Percentiles rank a stretch among this genome's conserved stretches.
phyloP scores from a whole-genome alignment of 2,888 invertebrate genomes.

The Tillus elongatus region DNA sequence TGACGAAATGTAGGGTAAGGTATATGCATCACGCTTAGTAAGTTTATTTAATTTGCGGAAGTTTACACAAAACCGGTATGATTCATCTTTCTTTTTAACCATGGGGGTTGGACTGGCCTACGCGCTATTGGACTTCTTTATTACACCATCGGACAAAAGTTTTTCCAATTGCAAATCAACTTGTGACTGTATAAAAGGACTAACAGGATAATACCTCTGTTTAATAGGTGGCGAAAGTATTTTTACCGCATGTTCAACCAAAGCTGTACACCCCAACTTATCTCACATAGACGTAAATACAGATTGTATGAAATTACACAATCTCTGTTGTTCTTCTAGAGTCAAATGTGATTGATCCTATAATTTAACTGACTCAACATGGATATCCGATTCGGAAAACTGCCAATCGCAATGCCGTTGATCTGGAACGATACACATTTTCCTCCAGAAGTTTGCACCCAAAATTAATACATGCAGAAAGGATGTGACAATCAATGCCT shows the following conservation, averaged over 20 bases:
- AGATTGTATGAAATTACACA: constrained; percentile 3
- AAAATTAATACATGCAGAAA: constrained; percentile 6
- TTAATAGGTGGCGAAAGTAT: constrained; percentile 10
- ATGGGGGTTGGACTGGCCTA: constrained; percentile 10
- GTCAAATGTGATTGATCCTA: constrained; percentile 2
- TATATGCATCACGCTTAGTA: neutral
- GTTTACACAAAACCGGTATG: constrained; percentile 10
- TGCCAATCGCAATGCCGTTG: neutral
- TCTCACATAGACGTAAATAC: neutral
- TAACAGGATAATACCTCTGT: constrained; percentile 10
- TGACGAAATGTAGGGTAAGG: neutral
- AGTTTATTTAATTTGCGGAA: constrained; percentile 9
- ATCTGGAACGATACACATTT: constrained; percentile 5
- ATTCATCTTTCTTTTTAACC: constrained; percentile 8
- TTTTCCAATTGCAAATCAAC: constrained; percentile 8
- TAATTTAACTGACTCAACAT: neutral
- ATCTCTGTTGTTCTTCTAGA: constrained; percentile 5
- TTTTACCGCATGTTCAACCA: constrained; percentile 8
- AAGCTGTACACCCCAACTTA: constrained; percentile 7
- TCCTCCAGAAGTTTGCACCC: constrained; percentile 10
- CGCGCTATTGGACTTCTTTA: constrained; percentile 8
- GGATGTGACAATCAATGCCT: constrained; percentile 8
- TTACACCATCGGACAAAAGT: constrained; percentile 6
- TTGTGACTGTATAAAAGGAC: constrained; percentile 9
- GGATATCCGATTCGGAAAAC: constrained; percentile 6